Base-by-base conservation (phyloP, 2,888 invertebrate species). In the Prionchulus punctatus region DNA sequence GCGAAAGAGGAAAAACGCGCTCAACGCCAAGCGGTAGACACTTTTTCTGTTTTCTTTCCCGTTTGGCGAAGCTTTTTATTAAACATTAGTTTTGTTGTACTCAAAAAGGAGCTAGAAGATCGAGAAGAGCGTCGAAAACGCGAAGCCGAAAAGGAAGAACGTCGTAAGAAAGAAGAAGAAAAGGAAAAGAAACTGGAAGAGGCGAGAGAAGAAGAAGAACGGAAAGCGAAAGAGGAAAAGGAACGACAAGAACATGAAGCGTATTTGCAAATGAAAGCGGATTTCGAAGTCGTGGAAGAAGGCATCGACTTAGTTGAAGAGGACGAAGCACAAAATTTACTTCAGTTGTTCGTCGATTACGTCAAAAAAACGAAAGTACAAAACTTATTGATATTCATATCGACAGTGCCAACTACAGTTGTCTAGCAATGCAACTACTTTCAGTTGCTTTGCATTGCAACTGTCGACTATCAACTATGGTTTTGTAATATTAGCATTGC, bases 1-100 rank as follows among this genome's bases (percentile, higher is more conserved):
- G 66, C 66, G 1, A 69, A 69, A 53, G 68, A 65, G 15, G 68
- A 68, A 50, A 67, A 67, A 45, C 59, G 62, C 12, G 63, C 63
- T 7, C 58, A 60, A 53, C 54, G 69, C 15, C 67, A 69, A 61
- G 62, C 60, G 57, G 67, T 67, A 56, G 30, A 56, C 36, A 23
- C 28, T 28, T 49, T 18, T 26, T 21, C 28, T 28, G 23, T 23
- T 23, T 21, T 36, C 36, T 12, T 7, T 7, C 36, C 21, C 31
- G 55, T 15, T 49, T 36, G 7, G 12, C 7, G 36, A 18, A n/a
- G n/a, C 7, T 36, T 18, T 36, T 7, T 18, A 18, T 36, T 36
- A 36, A 12, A 36, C 7, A 36, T 36, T 36, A 7, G 36, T 36
- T 36, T 36, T 36, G 7, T 36, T 36, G 36, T 36, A 36, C 7